Evolutionary conservation across 2,888 invertebrate species (phyloP).

Genomic region (Sussaba pulchella): DNA sequence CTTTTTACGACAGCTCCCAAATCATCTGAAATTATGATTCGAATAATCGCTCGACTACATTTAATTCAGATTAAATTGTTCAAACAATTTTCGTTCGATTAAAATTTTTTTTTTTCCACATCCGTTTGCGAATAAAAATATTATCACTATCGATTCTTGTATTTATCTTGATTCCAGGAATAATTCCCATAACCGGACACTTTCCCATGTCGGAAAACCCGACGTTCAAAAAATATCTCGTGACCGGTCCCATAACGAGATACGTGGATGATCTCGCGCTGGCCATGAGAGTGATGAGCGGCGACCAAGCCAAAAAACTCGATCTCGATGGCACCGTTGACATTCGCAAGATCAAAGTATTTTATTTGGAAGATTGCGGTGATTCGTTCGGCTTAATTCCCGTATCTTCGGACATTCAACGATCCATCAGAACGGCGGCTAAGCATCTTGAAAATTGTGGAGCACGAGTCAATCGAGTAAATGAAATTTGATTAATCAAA

Average conservation of each 20-base stretch:
- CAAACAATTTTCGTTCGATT: not conserved
- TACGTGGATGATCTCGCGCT: constrained; percentile 91
- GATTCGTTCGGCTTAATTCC: constrained; percentile 85
- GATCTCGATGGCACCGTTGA: constrained; percentile 86
- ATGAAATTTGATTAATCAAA: constrained; percentile 35
- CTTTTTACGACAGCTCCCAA: too few species aligned
- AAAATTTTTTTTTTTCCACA: not conserved
- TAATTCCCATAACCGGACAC: constrained; percentile 87
- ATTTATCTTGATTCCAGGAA: constrained; percentile 81
- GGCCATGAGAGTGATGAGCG: constrained; percentile 88
- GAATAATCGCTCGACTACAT: too few species aligned
- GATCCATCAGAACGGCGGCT: constrained; percentile 85
- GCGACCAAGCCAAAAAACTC: constrained; percentile 83
- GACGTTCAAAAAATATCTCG: constrained; percentile 85
- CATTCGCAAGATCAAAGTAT: constrained; percentile 85
- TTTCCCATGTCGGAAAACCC: constrained; percentile 86
- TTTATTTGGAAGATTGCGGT: constrained; percentile 88
- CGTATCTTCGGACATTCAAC: constrained; percentile 86
- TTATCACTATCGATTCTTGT: not conserved
- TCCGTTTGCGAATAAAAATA: not conserved
- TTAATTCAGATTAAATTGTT: too few species aligned
- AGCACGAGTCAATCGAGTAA: constrained; percentile 83
- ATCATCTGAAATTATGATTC: too few species aligned
- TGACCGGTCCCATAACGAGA: constrained; percentile 91
- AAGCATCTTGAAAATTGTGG: constrained; percentile 85